Conservation (phyloP, 2,888 invertebrate genomes). For the Horisme vitalbata region DNA sequence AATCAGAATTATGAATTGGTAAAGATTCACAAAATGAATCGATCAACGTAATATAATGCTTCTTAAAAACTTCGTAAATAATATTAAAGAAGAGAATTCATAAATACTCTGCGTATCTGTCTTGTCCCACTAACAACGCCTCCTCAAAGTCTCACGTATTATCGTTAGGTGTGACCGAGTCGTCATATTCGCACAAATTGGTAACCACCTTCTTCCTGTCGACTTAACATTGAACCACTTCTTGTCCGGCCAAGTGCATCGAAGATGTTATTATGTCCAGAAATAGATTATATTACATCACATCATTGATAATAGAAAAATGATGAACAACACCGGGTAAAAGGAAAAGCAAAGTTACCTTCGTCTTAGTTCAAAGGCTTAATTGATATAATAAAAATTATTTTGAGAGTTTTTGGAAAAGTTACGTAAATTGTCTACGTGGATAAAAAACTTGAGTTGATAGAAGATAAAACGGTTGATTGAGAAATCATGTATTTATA, state of each 20-base stretch:
- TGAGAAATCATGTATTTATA: constrained; percentile 32
- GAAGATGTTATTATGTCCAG: constrained; percentile 63
- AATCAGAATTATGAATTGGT: too few species aligned
- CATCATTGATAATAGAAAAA: constrained; percentile 17
- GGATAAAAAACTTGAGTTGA: neutral
- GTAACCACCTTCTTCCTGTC: constrained; percentile 70
- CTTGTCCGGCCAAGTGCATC: constrained; percentile 77
- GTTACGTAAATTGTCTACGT: too few species aligned
- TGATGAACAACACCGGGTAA: constrained; percentile 1
- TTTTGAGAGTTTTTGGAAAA: neutral
- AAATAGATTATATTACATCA: constrained; percentile 59
- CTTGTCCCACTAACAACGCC: constrained; percentile 36
- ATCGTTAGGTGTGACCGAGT: constrained; percentile 21
- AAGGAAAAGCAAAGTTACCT: neutral
- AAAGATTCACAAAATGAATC: too few species aligned
- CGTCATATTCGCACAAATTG: constrained; percentile 71
- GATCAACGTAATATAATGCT: too few species aligned
- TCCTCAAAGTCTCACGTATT: constrained; percentile 23
- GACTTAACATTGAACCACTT: constrained; percentile 77
- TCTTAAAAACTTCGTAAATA: too few species aligned
- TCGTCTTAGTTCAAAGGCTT: neutral
- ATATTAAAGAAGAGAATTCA: too few species aligned
- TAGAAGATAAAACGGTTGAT: constrained; percentile 19
- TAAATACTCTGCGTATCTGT: neutral
- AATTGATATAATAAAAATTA: too few species aligned